A percentile compares a stretch with the other conserved stretches of the same genome.
phyloP scores from a whole-genome alignment of 1,140 invertebrate genomes.

The Argopecten irradians region DNA sequence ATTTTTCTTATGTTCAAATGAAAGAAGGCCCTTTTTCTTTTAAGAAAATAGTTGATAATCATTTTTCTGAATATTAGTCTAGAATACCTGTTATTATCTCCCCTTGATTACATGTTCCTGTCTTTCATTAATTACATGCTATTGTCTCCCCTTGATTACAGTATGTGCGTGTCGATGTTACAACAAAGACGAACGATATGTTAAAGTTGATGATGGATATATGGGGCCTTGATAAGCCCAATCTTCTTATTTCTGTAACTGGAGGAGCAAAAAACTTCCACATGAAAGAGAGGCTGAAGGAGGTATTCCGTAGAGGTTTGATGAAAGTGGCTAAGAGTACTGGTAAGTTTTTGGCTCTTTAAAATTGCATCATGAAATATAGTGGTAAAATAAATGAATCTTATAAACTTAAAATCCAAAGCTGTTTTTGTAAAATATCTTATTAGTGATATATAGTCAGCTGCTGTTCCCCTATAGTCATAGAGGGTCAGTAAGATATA shows the following conservation, averaged over 20 bases:
- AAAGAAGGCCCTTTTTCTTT: background rate
- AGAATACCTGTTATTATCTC: background rate
- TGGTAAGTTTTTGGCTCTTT: too few relatives aligned
- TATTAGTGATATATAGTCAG: too few relatives aligned
- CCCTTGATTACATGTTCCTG: conserved; percentile 33
- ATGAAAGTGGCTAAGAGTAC: conserved; percentile 76
- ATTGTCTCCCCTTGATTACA: background rate
- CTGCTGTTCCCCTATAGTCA: too few relatives aligned
- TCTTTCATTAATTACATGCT: too few relatives aligned
- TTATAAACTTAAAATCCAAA: too few relatives aligned
- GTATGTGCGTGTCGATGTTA: conserved; percentile 48
- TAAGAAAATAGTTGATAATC: background rate
- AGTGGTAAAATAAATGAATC: too few relatives aligned
- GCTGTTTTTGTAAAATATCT: too few relatives aligned
- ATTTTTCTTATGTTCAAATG: background rate
- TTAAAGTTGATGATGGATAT: conserved; percentile 70
- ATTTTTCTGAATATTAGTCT: background rate
- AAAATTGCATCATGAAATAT: too few relatives aligned
- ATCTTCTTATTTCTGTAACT: conserved; percentile 65
- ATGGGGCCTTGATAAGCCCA: conserved; percentile 75
- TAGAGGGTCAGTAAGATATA: too few relatives aligned
- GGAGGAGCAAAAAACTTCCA: conserved; percentile 78
- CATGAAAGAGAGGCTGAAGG: conserved; percentile 75
- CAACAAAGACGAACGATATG: conserved; percentile 29
- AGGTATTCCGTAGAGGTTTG: conserved; percentile 75